phyloP scores from a whole-genome alignment of 2,797 vertebrate species.

The Spea hammondii region DNA sequence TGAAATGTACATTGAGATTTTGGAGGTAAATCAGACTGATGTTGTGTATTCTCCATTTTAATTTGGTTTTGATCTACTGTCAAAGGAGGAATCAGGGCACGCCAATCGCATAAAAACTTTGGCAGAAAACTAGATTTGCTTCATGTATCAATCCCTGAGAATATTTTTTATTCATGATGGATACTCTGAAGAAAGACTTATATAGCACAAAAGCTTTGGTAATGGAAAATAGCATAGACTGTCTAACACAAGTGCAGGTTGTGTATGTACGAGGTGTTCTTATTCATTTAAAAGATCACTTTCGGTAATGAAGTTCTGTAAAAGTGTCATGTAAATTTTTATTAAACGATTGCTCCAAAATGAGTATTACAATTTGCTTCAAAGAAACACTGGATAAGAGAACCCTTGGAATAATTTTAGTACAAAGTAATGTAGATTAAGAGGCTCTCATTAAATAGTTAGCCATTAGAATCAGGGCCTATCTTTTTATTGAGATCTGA shows the following conservation, averaged over 20 bases:
- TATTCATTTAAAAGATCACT: constrained; percentile 38
- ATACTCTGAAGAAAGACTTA: not conserved
- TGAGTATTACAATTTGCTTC: constrained; percentile 60
- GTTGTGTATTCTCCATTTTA: no score
- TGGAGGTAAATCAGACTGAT: no score
- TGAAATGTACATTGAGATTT: no score
- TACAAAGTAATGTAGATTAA: constrained; percentile 71
- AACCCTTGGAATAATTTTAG: constrained; percentile 66
- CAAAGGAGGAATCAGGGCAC: no score
- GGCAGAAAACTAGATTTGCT: no score
- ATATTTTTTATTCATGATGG: not conserved
- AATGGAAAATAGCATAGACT: constrained; percentile 40
- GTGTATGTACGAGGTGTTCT: constrained; percentile 41
- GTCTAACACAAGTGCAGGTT: constrained; percentile 37
- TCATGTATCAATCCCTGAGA: not conserved
- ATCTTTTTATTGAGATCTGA: constrained; percentile 49
- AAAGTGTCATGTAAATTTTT: constrained; percentile 52
- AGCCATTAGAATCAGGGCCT: constrained; percentile 61
- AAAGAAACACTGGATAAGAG: constrained; percentile 64
- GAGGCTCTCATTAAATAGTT: constrained; percentile 66
- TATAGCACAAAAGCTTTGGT: constrained; percentile 1
- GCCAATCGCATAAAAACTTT: no score
- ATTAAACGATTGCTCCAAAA: constrained; percentile 56
- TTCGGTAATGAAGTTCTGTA: constrained; percentile 51
- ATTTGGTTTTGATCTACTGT: no score